Percentiles rank a stretch among this genome's conserved stretches.
These are phyloP conservation scores for Burhinus oedicnemus DNA, from an alignment of 2,113 vertebrate genomes.

Conservation along the genomic window DNA sequence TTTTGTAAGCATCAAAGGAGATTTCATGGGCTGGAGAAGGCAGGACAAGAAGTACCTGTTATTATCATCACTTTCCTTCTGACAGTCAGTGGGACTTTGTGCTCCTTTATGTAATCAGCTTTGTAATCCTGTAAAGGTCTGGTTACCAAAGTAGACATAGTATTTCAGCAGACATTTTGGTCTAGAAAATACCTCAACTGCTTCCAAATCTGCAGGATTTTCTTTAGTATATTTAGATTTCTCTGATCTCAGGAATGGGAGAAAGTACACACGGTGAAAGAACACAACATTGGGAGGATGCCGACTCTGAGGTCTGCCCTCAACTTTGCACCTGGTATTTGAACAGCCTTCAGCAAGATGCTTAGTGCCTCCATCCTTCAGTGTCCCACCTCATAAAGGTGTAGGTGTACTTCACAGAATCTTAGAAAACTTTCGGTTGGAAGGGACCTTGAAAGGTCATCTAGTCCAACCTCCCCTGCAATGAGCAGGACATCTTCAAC, in stretches of 20 bases:
- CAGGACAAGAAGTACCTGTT: background rate
- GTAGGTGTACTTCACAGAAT: background rate
- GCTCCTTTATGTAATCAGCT: background rate
- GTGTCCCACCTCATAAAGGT: background rate
- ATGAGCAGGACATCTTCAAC: background rate
- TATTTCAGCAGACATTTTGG: background rate
- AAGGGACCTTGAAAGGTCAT: background rate
- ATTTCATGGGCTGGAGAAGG: background rate
- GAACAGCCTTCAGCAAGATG: background rate
- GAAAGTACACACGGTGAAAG: background rate
- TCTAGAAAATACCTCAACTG: background rate
- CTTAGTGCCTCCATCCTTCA: background rate
- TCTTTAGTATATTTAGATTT: background rate
- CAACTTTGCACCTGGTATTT: background rate
- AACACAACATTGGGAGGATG: fast-evolving
- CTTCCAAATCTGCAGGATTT: background rate
- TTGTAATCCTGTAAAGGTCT: background rate
- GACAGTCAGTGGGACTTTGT: background rate
- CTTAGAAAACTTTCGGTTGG: background rate
- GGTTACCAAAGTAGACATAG: background rate
- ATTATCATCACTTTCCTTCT: background rate
- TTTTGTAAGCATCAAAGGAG: background rate
- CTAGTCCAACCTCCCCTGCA: background rate
- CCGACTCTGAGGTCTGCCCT: background rate
- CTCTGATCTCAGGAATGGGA: background rate